Evolutionary conservation across 1,140 invertebrate genomes (phyloP), one percentile per base, ranked within the genome.

Genomic region (Drosophila pruinosa): DNA sequence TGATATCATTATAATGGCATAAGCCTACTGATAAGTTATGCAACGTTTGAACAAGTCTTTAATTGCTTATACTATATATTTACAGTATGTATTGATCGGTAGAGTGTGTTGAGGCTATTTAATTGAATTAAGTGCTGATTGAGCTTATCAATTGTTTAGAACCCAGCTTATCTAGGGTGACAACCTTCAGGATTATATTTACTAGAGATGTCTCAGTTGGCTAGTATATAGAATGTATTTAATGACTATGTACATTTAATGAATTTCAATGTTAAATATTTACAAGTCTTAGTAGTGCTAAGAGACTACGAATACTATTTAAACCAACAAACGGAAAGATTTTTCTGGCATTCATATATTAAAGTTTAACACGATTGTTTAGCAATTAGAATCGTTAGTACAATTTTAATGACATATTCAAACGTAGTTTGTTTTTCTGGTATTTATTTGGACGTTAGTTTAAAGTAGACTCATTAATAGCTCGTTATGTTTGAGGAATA

Each of bases 111-210:
- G n/a, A 36, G 8, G 24, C 15, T 26, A 48, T 28, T 38, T 19
- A 53, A 56, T 48, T 74, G 24, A 64, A 24, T 43, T 39, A 3
- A 34, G 39, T 36, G 8, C 31, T 48, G 41, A 67, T 67, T 68
- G 57, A 2, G 41, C 56, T 75, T 75, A 67, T 75, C 72, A 71
- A 24, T 41, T 38, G 21, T 19, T 48, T 50, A 54, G 39, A 50
- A 19, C 28, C 28, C 43, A 65, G 26, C 68, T 75, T 64, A 75
- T 75, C 72, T 72, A 14, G 34, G 61, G 61, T 65, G 64, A 58
- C 39, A 56, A 54, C 61, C 61, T 72, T 43, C 41, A 38, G 26
- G n/a, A 22, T 21, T 22, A 14, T 31, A 34, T 15, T 50, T 6
- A 15, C 1, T 12, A 8, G 36, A 10, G 17, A 38, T 54, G 17